Evolutionary conservation across 35 echinoderm and acorn worm genomes (phyloP).

Genomic region (Lytechinus variegatus): DNA sequence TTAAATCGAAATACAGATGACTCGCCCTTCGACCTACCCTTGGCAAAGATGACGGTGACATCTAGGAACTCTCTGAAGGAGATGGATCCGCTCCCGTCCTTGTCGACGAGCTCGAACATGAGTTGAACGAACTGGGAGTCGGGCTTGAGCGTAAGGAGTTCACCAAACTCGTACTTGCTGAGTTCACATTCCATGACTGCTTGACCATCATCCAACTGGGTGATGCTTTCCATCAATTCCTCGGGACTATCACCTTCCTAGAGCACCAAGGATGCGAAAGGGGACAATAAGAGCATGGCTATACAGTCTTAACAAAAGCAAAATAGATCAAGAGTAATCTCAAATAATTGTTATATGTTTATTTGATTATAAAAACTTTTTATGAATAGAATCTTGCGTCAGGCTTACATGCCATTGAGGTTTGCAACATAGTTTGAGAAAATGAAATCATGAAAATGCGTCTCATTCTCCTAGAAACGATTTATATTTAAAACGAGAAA

Average conservation of each 20-base stretch:
- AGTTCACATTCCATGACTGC: constrained; percentile 58
- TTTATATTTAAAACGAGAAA: too few species aligned
- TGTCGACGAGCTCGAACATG: constrained; percentile 82
- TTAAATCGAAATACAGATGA: neutral
- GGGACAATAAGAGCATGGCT: neutral
- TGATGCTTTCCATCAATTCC: constrained; percentile 28
- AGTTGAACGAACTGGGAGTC: constrained; percentile 72
- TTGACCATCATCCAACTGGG: constrained; percentile 14
- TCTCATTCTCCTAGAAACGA: too few species aligned
- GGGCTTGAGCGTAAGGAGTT: constrained; percentile 52
- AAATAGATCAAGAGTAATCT: too few species aligned
- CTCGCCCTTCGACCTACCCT: constrained; percentile 51
- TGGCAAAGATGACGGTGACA: constrained; percentile 77
- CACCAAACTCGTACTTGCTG: constrained; percentile 68
- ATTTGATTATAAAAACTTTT: too few species aligned
- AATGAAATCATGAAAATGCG: too few species aligned
- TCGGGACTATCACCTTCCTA: constrained; percentile 20
- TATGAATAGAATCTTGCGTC: too few species aligned
- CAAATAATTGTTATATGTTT: too few species aligned
- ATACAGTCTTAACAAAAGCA: too few species aligned
- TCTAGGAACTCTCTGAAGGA: constrained; percentile 81
- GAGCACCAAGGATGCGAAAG: neutral
- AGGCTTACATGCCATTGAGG: too few species aligned
- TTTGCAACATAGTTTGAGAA: too few species aligned
- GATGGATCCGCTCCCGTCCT: constrained; percentile 69